Percentiles rank a stretch among this genome's conserved stretches.
Conservation (phyloP, 2,797 vertebrate species). For the Lophius americanus region DNA sequence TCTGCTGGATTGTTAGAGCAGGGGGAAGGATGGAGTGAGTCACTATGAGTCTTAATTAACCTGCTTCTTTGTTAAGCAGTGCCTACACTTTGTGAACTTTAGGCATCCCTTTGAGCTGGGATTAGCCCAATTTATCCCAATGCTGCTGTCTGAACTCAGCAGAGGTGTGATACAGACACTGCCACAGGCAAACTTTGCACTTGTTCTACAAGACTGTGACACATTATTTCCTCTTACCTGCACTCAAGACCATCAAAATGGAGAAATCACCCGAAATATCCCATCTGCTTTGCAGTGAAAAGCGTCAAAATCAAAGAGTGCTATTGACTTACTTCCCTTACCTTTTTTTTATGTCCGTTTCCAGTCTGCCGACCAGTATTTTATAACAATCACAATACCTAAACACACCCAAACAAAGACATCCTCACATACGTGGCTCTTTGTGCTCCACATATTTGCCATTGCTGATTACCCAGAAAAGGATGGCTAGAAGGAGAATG, state of each 20-base stretch:
- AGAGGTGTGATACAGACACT: constrained; percentile 66
- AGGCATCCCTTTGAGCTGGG: constrained; percentile 76
- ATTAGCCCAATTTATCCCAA: constrained; percentile 76
- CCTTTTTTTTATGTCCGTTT: constrained; percentile 58
- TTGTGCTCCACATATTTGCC: constrained; percentile 64
- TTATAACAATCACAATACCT: constrained; percentile 40
- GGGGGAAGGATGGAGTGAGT: constrained; percentile 49
- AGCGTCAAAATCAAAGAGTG: constrained; percentile 31
- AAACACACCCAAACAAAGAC: constrained; percentile 12
- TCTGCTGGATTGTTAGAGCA: constrained; percentile 43
- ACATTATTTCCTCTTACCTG: constrained; percentile 51
- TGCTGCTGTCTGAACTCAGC: constrained; percentile 69
- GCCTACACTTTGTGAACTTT: constrained; percentile 74
- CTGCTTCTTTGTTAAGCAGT: constrained; percentile 72
- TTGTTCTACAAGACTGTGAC: constrained; percentile 64
- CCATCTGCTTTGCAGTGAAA: constrained; percentile 60
- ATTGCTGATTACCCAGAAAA: constrained; percentile 66
- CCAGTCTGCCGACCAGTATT: constrained; percentile 64
- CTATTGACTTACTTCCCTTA: constrained; percentile 43
- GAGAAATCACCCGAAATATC: constrained; percentile 54
- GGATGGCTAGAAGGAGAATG: constrained; percentile 55
- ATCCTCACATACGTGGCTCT: constrained; percentile 35
- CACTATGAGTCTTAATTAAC: constrained; percentile 74
- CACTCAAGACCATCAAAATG: constrained; percentile 46
- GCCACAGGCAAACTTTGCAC: constrained; percentile 60